Conservation (phyloP, 2,888 invertebrate genomes). For the Drosophila prolongata region DNA sequence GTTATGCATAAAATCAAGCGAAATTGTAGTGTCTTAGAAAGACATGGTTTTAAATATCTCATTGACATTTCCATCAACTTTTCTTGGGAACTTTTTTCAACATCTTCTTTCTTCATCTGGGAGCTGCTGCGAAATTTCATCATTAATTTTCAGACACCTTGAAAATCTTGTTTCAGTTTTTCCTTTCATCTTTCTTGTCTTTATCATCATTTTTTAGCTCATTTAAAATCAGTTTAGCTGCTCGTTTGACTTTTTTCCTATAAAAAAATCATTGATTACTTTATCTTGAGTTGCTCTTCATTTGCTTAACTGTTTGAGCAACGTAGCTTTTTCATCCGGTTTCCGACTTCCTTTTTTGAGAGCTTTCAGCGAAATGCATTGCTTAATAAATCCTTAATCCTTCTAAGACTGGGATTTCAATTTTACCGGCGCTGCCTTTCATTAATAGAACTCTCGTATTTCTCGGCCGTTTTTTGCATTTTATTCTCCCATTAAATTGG, state of each 20-base stretch:
- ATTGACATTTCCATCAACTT: constrained; percentile 1
- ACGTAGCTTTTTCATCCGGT: constrained; percentile 17
- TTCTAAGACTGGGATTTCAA: constrained; percentile 23
- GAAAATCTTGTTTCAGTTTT: constrained; percentile 2
- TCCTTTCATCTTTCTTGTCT: not conserved
- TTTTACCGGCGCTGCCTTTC: constrained; percentile 8
- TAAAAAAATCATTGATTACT: constrained; percentile 57
- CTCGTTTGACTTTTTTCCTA: constrained; percentile 25
- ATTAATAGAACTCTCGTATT: constrained; percentile 8
- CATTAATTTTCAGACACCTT: constrained; percentile 27
- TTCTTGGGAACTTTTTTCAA: constrained; percentile 1
- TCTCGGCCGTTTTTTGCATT: constrained; percentile 9
- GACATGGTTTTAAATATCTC: constrained; percentile 3
- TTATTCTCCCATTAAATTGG: constrained; percentile 47
- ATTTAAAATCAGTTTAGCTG: constrained; percentile 43
- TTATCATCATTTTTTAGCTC: constrained; percentile 11
- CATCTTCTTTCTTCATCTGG: not conserved
- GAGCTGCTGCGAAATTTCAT: constrained; percentile 7
- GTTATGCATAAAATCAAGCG: constrained; percentile 7
- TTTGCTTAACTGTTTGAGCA: constrained; percentile 45
- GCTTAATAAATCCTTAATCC: constrained; percentile 52
- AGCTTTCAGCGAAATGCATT: constrained; percentile 44
- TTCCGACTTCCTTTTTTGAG: constrained; percentile 2
- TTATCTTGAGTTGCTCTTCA: constrained; percentile 55
- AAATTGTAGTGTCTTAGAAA: not conserved